Evolutionary conservation across 2,113 vertebrate species (phyloP), one percentile per base, ranked within the genome.

Genomic region (Nycticorax nycticorax): DNA sequence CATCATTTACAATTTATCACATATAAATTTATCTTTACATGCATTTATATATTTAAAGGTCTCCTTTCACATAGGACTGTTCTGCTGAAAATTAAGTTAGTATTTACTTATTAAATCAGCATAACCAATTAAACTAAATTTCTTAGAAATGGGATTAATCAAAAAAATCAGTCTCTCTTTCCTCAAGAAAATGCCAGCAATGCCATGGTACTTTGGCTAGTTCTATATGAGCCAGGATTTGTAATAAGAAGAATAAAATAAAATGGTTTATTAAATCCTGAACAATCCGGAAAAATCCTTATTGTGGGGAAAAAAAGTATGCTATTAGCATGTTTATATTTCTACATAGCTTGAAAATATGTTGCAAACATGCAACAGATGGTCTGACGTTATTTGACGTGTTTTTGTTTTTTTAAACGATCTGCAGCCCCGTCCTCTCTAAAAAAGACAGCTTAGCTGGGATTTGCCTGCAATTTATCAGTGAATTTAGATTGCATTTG

Each of bases 371-470:
- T 59, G 60, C 59, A 98, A 94, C 98, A 99, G 98, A 98, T 98
- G 98, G 98, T 76, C 93, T 97, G 92, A 97, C 52, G 92, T 96
- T 96, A 98, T 96, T 96, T 96, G 95, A 96, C 66, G 47, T 95
- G 91, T 35, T 96, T 93, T 85, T 77, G 57, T 30, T 95, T 95
- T 88, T 94, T 90, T 68, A 94, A 96, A 76, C 62, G 43, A 98
- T 97, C 97, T 96, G 93, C 87, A 72, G 14, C 88, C 94, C 92
- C 89, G 97, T 95, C 87, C 96, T 97, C 63, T 89, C 97, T 97
- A 85, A 97, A 98, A 97, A 96, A 96, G 83, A 89, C 95, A 97
- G 98, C 97, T 99, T 98, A 98, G 98, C 98, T 97, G 94, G 98
- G 98, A 99, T 98, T 98, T 98, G 91, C 93, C 93, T 92, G 91